Base-by-base conservation (phyloP, 2,113 vertebrate species). In the Ascaphus truei region DNA sequence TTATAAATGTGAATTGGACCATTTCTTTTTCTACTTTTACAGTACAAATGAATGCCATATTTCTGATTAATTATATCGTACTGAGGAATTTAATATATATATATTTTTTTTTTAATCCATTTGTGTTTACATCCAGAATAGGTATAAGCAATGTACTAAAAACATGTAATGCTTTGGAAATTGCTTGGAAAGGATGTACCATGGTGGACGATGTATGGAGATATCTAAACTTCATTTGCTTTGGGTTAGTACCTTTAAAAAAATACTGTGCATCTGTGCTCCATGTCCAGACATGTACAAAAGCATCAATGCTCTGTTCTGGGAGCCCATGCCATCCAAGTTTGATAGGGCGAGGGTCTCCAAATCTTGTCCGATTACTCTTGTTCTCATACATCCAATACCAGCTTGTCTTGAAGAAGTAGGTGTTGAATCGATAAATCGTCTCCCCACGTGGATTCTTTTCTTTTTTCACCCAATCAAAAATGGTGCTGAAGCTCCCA, bases 371-470 rank as follows among this genome's bases (percentile, higher is more conserved):
- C 43, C 71, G 48, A 31, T 76, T 76, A 22, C 61, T 65, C 13
- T 52, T 61, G 33, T 73, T 76, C 50, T 73, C 75, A 33, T 76
- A 76, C 72, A 76, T 71, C 75, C 75, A 73, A 47, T 76, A 76
- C 75, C 75, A 76, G 55, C 71, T 50, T 3, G 61, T 71, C 33
- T 72, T 73, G 66, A 73, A 76, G 65, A 76, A 76, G 61, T 76
- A 73, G 0, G 75, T 76, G 33, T 73, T 76, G 39, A 76, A 76
- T 33, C 64, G 52, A 37, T 75, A 75, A 22, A 66, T 31, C 15
- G 45, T n/a, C 3, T 67, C 62, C 7, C 74, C 74, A 10, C 48
- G 36, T 10, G 51, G 7, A 13, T 34, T 75, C 23, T 41, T 23
- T 15, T 62, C 68, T 33, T 55, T 72, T 31, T 57, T 60, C 31